A percentile compares a stretch with the other conserved stretches of the same genome.
These are phyloP conservation scores for Plodia interpunctella DNA, from an alignment of 1,140 invertebrate genomes.

Conservation along the genomic window DNA sequence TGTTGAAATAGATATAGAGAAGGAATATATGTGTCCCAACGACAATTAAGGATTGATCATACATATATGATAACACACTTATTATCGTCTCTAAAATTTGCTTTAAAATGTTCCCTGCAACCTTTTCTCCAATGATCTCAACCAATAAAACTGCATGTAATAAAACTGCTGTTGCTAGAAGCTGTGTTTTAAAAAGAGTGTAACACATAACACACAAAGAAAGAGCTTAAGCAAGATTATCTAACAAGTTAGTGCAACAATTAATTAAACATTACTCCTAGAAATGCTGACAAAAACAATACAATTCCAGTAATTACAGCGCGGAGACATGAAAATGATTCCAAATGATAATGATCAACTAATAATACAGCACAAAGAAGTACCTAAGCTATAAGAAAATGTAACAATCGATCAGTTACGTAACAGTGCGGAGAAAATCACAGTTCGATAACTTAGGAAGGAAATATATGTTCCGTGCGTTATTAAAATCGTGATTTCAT, in stretches of 20 bases:
- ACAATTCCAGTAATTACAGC: neutral
- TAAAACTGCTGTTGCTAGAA: no score
- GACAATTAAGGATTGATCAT: no score
- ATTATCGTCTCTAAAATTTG: no score
- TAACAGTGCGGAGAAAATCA: neutral
- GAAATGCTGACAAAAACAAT: neutral
- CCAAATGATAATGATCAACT: neutral
- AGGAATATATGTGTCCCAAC: no score
- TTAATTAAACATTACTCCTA: neutral
- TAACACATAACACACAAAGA: no score
- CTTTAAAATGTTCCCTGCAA: no score
- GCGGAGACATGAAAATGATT: neutral
- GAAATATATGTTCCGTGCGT: slow-evolving; percentile 4
- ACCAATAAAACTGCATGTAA: no score
- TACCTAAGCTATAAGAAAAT: neutral
- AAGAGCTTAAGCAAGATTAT: no score
- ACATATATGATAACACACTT: no score
- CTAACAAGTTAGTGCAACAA: neutral
- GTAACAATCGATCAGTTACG: neutral
- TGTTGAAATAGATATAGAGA: no score
- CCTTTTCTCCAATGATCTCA: no score
- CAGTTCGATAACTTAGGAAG: slow-evolving; percentile 4
- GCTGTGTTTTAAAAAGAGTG: no score
- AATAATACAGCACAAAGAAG: neutral
- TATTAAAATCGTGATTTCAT: neutral